These are phyloP conservation scores for Hypena proboscidalis DNA, from an alignment of 2,888 invertebrate species.

Conservation along the genomic window DNA sequence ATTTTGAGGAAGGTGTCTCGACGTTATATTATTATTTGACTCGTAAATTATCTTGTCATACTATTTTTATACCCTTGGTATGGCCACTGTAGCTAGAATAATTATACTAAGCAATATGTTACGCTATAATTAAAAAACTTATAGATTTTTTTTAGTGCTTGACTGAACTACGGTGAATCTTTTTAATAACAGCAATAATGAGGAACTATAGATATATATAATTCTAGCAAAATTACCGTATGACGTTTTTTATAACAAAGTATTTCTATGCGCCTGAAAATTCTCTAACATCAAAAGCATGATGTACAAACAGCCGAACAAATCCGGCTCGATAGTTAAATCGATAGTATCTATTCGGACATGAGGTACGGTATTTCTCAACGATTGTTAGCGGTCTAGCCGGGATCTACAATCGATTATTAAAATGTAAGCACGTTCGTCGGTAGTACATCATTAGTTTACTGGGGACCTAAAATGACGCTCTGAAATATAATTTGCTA, in stretches of 20 bases:
- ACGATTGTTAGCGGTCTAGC: conserved; percentile 56
- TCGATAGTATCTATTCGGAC: conserved; percentile 50
- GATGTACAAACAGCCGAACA: conserved; percentile 32
- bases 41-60: conserved; percentile 14
- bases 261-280: no score
- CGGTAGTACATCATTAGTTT: conserved; percentile 65
- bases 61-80: no score
- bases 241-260: no score
- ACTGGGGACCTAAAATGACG: conserved; percentile 55
- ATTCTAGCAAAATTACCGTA: no score
- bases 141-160: no score
- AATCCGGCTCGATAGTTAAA: conserved; percentile 39
- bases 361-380: conserved; percentile 58
- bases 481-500: conserved; percentile 13
- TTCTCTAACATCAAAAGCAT: conserved; percentile 20
- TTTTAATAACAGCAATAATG: no score
- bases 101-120: no score
- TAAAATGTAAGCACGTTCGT: conserved; percentile 71
- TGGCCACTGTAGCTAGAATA: no score
- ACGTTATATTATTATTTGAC: conserved; percentile 23
- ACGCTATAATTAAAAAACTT: no score
- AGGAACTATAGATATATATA: no score
- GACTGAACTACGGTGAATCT: no score
- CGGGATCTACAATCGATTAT: conserved; percentile 70
- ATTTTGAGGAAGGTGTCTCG: conserved; percentile 12